Percentiles rank a stretch among this genome's conserved stretches.
phyloP scores from a whole-genome alignment of 2,113 vertebrate genomes.

The Micronisus gabar region DNA sequence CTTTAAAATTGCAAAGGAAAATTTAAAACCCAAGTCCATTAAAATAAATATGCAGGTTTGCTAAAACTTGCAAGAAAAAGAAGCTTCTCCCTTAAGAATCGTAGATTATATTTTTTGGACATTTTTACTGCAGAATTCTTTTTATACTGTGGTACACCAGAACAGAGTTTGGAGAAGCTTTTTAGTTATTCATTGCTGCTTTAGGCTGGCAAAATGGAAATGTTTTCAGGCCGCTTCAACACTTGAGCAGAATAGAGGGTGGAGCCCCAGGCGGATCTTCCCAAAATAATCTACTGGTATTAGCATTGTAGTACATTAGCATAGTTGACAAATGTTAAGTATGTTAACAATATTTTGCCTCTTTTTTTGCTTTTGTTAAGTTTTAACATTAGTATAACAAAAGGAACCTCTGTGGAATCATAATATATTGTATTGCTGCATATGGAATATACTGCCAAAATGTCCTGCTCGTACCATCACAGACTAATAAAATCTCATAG shows the following conservation, averaged over 20 bases:
- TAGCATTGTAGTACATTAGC: neutral
- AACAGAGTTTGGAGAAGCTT: neutral
- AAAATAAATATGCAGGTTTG: neutral
- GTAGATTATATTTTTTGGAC: neutral
- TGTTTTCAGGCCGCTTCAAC: neutral
- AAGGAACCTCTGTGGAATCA: neutral
- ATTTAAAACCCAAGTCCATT: neutral
- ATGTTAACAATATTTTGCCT: neutral
- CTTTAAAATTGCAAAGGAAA: neutral
- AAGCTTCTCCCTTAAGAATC: neutral
- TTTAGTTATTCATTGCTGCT: neutral
- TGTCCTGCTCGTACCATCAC: neutral
- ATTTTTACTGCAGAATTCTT: neutral
- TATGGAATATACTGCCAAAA: neutral
- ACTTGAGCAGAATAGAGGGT: neutral
- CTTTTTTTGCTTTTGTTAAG: neutral
- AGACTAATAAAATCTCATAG: neutral
- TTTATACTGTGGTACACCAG: neutral
- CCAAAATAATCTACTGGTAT: neutral
- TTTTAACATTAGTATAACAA: neutral
- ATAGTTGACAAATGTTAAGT: neutral
- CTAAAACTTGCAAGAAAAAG: neutral
- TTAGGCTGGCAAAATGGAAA: neutral
- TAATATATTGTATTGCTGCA: neutral
- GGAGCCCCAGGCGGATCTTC: neutral